Evolutionary conservation across 1,140 invertebrate species (phyloP).

Genomic region (Sinella curviseta): DNA sequence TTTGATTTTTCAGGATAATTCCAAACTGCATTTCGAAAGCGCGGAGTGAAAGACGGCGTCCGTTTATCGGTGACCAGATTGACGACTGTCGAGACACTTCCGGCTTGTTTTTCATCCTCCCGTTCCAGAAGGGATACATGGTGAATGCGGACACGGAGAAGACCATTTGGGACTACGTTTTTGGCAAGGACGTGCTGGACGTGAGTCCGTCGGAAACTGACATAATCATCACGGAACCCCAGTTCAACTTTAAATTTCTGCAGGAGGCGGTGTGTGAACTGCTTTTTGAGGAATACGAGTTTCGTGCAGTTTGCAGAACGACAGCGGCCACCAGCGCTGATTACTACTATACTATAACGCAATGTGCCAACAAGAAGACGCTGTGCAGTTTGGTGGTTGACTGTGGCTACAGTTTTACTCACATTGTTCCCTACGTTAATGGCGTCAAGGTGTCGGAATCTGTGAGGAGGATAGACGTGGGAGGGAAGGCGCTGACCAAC

Average conservation of each 20-base stretch:
- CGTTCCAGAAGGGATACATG: constrained; percentile 92
- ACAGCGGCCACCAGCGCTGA: not conserved
- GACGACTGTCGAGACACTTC: constrained; percentile 95
- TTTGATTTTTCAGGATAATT: constrained; percentile 64
- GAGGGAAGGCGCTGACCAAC: constrained; percentile 96
- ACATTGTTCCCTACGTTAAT: constrained; percentile 91
- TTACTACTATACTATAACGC: not conserved
- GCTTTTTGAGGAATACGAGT: constrained; percentile 96
- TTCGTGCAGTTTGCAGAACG: constrained; percentile 76
- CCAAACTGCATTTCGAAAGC: constrained; percentile 98
- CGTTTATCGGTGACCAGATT: constrained; percentile 90
- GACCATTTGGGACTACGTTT: constrained; percentile 93
- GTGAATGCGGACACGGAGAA: constrained; percentile 95
- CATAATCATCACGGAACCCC: constrained; percentile 89
- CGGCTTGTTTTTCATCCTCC: constrained; percentile 88
- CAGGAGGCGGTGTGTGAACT: constrained; percentile 93
- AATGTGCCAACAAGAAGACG: constrained; percentile 50
- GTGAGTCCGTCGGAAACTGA: constrained; percentile 77
- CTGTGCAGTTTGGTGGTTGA: constrained; percentile 86
- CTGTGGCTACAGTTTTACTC: constrained; percentile 92
- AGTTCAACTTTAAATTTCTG: constrained; percentile 88
- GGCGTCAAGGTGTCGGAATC: constrained; percentile 78
- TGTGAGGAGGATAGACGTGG: constrained; percentile 85
- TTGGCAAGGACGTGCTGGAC: constrained; percentile 83
- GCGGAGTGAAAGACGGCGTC: constrained; percentile 87